Conservation (phyloP, 2,113 vertebrate species). For the Potamarius usumacintae region DNA sequence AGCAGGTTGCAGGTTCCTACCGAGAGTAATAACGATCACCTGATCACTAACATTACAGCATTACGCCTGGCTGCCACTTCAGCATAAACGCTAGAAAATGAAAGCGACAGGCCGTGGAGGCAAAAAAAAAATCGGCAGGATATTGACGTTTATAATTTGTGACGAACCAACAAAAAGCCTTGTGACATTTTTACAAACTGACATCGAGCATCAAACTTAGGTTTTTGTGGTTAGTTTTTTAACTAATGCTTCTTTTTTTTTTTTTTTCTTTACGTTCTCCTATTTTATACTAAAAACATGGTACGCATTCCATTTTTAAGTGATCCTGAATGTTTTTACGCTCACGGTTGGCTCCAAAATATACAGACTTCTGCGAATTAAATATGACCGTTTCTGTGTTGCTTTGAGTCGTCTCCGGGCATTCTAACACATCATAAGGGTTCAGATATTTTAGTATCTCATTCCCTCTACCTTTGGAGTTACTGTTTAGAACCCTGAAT, state of each 20-base stretch:
- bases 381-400: background rate
- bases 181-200: background rate
- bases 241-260: background rate
- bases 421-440: background rate
- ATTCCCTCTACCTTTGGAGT: no score
- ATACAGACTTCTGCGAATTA: background rate
- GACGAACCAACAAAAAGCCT: background rate
- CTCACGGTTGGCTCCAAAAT: background rate
- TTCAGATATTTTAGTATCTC: background rate
- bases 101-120: background rate
- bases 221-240: background rate
- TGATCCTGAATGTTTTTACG: background rate
- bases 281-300: background rate
- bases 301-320: background rate
- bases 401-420: background rate
- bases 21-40: slow-evolving; percentile 15
- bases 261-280: background rate
- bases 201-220: background rate
- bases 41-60: slow-evolving; percentile 27
- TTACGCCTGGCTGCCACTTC: slow-evolving; percentile 8
- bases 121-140: background rate
- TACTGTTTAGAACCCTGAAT: no score
- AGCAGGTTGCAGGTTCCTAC: slow-evolving; percentile 18
- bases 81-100: background rate
- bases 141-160: background rate